Percentiles rank a stretch among this genome's conserved stretches.
phyloP scores from a whole-genome alignment of 2,888 invertebrate species.

The Lymantria monacha region DNA sequence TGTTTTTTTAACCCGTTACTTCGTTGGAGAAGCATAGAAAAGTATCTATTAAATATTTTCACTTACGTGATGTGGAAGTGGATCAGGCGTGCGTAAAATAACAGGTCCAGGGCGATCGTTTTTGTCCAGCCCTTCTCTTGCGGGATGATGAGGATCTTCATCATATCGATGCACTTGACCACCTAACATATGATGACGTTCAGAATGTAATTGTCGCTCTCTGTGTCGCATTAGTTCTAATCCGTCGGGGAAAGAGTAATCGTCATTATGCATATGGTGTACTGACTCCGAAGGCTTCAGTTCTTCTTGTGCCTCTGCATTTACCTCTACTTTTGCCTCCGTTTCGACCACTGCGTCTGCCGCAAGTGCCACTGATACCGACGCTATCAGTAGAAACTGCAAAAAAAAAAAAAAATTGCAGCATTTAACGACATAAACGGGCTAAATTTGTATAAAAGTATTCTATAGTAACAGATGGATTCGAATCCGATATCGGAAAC shows the following conservation, averaged over 20 bases:
- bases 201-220: slow-evolving; percentile 9
- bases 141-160: slow-evolving; percentile 4
- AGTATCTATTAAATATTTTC: too few species aligned
- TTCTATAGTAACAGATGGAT: not conserved
- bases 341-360: slow-evolving; percentile 11
- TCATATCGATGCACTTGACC: not conserved
- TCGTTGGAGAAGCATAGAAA: too few species aligned
- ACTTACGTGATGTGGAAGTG: slow-evolving; percentile 33
- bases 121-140: slow-evolving; percentile 11
- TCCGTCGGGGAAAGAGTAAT: slow-evolving; percentile 21
- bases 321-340: slow-evolving; percentile 12
- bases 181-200: not conserved
- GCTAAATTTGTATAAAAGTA: not conserved
- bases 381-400: slow-evolving; percentile 35
- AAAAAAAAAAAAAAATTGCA: slow-evolving; percentile 1
- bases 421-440: not conserved
- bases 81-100: slow-evolving; percentile 34
- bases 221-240: slow-evolving; percentile 31
- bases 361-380: not conserved
- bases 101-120: slow-evolving; percentile 31
- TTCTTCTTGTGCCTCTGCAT: slow-evolving; percentile 5
- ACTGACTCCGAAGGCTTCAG: slow-evolving; percentile 19
- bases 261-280: slow-evolving; percentile 1
- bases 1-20: too few species aligned
- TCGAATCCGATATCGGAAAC: not conserved